Conservation (phyloP, 2,113 vertebrate genomes). For the Takifugu flavidus region DNA sequence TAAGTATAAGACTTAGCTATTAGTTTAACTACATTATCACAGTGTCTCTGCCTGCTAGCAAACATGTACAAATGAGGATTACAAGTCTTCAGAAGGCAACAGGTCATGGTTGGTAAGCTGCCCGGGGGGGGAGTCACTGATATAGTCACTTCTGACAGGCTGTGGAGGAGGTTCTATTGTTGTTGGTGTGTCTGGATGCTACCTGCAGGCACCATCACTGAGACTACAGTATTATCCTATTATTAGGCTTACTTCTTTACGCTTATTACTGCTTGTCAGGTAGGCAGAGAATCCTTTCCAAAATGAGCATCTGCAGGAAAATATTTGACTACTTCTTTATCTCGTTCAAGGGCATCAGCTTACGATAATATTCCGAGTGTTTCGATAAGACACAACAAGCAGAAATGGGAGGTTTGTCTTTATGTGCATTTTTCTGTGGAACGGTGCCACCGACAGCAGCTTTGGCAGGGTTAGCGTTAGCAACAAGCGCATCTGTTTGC, state of each 20-base stretch:
- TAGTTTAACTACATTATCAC: constrained; percentile 75
- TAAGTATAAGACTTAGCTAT: constrained; percentile 65
- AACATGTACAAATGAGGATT: constrained; percentile 75
- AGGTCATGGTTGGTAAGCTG: constrained; percentile 77
- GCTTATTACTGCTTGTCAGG: constrained; percentile 80
- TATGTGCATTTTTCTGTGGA: constrained; percentile 47
- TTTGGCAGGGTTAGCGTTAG: constrained; percentile 31
- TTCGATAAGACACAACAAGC: constrained; percentile 64
- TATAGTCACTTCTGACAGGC: constrained; percentile 78
- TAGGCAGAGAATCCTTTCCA: constrained; percentile 75
- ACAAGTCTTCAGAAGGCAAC: constrained; percentile 75
- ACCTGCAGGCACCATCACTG: constrained; percentile 77
- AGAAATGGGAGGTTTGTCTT: constrained; percentile 56
- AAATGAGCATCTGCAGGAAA: constrained; percentile 67
- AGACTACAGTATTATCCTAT: constrained; percentile 82
- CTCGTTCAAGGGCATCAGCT: constrained; percentile 63
- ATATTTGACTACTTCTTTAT: constrained; percentile 65
- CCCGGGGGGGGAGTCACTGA: constrained; percentile 73
- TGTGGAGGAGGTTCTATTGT: constrained; percentile 80
- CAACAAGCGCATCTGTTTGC: constrained; percentile 44
- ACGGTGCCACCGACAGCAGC: constrained; percentile 30
- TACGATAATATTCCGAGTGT: constrained; percentile 63
- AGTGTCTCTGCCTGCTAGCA: constrained; percentile 70
- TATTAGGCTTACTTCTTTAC: constrained; percentile 83
- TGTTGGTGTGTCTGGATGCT: constrained; percentile 74